Evolutionary conservation across 2,888 invertebrate species (phyloP), one percentile per base, ranked within the genome.

Genomic region (Tetragnatha montana): DNA sequence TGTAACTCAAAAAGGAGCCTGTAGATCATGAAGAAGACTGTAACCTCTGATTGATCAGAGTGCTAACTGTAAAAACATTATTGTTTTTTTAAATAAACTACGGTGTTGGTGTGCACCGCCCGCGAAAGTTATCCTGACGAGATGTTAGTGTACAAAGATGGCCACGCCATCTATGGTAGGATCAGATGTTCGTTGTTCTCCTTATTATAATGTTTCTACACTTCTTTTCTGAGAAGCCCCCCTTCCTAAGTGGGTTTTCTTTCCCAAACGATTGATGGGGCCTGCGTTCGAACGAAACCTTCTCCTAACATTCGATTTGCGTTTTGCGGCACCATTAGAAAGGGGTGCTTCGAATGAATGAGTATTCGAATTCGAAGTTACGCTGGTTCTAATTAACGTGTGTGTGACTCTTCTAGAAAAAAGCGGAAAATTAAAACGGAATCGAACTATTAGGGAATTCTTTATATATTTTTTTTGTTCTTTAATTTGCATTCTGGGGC

Each of bases 251-350:
- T 50, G 80, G 80, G 84, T 60, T 74, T 76, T 69, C n/a, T 35
- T 69, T 47, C 71, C 21, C 35, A 51, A 35, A 10, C 49, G 83
- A 21, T 75, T 35, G 79, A 85, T 79, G 51, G 35, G 17, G 49
- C 14, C 50, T 19, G 60, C 17, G 68, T 35, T 22, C 19, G 69
- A 21, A 8, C 17, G 76, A 12, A 68, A 69, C 69, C 35, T 35
- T 35, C 35, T 35, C 35, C 8, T 83, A 75, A 83, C 83, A 83
- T 60, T 83, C 75, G 60, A 60, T 83, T 83, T 51, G 75, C 69
- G 68, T 83, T 75, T 68, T 83, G 60, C 22, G 51, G 73, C 17
- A 10, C 10, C 71, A 22, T 8, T 60, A 81, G 49, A 17, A 60
- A 8, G 17, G 17, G 14, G 60, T 10, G 60, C 12, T 60, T 60